phyloP scores from a whole-genome alignment of 2,113 vertebrate genomes.

The Thamnophis sirtalis region DNA sequence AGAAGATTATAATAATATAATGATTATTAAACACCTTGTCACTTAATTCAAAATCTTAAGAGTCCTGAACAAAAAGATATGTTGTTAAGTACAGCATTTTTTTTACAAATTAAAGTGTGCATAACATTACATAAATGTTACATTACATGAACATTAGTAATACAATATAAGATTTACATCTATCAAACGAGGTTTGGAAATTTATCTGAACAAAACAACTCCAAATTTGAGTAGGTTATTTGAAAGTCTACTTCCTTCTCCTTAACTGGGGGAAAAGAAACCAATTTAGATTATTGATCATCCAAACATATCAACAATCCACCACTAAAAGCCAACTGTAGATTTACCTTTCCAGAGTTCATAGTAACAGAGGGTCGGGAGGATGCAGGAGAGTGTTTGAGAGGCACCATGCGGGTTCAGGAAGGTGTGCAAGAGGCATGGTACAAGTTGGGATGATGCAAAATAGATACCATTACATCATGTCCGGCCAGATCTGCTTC shows the following conservation, averaged over 20 bases:
- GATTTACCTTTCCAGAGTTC: background rate
- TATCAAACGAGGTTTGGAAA: background rate
- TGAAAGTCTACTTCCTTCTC: background rate
- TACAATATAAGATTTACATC: background rate
- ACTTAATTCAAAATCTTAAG: background rate
- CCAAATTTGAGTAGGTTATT: background rate
- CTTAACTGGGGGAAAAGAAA: background rate
- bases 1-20: background rate
- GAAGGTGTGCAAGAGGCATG: background rate
- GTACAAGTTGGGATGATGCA: background rate
- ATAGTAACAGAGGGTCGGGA: background rate
- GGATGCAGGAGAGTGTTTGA: background rate
- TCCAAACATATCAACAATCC: background rate
- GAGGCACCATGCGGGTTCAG: background rate
- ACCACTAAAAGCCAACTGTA: background rate
- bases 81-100: background rate
- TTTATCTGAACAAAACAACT: background rate
- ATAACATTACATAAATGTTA: background rate
- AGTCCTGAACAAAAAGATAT: background rate
- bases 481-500: background rate
- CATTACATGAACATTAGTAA: background rate
- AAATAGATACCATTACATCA: background rate
- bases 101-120: background rate
- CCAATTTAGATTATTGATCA: background rate
- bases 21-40: no score